Base-by-base conservation (phyloP, 2,888 invertebrate species). In the Ectemnius continuus region DNA sequence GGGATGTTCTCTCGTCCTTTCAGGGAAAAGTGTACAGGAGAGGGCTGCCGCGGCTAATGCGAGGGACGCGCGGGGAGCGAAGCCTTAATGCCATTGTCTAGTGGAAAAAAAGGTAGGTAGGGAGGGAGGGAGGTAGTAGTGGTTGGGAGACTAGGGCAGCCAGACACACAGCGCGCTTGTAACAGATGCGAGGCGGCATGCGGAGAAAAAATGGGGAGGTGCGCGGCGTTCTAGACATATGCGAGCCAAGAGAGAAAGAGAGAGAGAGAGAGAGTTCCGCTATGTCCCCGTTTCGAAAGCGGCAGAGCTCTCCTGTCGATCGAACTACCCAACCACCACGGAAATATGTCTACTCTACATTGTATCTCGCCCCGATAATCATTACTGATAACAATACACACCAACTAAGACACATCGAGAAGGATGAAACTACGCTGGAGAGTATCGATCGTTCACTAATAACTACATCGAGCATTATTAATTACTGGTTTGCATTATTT, bases 161-260 rank as follows among this genome's bases (percentile, higher is more conserved):
- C 36, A 36, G 36, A 11, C 36, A 11, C 28, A 28, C 36, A 72
- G 66, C 61, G 65, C 65, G 67, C 67, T 69, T 59, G 73, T 52
- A 79, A 81, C 81, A 81, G 81, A 81, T 81, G 81, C 73, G 71
- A 48, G 67, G 69, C 71, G 76, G 74, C 72, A 64, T 72, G 73
- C 52, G 59, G 64, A 71, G 70, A 61, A 75, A 65, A 72, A 62
- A 64, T 63, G 57, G 20, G 47, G 68, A 14, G 18, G 14, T 18
- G 58, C 28, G 68, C 45, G 13, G 68, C 45, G 13, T 46, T 36
- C 47, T 66, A 65, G 69, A 60, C 67, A 70, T 63, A 68, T 69
- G 73, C 67, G 73, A 67, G 23, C 3, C 2, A 2, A 23, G 23
- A 23, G 3, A 23, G 23, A 23, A 3, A 23, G 3, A 23, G 23